Evolutionary conservation across 2,113 vertebrate genomes (phyloP), one percentile per base, ranked within the genome.

Genomic region (Philantomba maxwellii): DNA sequence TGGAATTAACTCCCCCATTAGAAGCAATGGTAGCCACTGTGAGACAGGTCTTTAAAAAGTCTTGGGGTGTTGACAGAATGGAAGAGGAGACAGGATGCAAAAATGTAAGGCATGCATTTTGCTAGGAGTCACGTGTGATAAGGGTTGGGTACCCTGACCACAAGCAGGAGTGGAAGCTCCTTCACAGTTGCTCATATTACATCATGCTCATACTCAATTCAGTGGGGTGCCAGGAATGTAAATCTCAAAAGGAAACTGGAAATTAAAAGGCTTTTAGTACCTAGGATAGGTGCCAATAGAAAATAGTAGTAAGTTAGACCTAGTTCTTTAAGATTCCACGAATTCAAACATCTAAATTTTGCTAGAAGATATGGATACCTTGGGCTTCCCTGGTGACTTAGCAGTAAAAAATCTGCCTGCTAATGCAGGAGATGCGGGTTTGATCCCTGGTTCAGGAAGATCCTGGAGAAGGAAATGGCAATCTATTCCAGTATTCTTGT

Each of bases 111-210:
- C 4, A 1, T 10, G 21, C 43, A 1, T 28, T 14, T 10, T 53
- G 64, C 62, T n/a, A 39, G 12, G 39, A 62, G 60, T 33, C 6
- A 6, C n/a, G 25, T 13, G 3, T 9, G n/a, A 17, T 4, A 28
- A 26, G 7, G 2, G 51, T 0, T 33, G 58, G 83, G 73, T 55
- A 15, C 73, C 77, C n/a, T 25, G 39, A 15, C 25, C 80, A 7
- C 21, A 19, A 39, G 60, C 3, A 7, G 60, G 33, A 36, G 47
- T 1, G 70, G 60, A 25, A 11, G 39, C 47, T 26, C 7, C 16
- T 51, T 47, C 10, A 2, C 0, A 30, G 39, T 1, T 85, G 30
- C 12, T 55, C 49, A 1, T 28, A 2, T 51, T 19, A 17, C 0
- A 2, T 2, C 1, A 43, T 15, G 45, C 58, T 26, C 49, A 3